Conservation (phyloP, 2,797 vertebrate species). For the Syncerus caffer region DNA sequence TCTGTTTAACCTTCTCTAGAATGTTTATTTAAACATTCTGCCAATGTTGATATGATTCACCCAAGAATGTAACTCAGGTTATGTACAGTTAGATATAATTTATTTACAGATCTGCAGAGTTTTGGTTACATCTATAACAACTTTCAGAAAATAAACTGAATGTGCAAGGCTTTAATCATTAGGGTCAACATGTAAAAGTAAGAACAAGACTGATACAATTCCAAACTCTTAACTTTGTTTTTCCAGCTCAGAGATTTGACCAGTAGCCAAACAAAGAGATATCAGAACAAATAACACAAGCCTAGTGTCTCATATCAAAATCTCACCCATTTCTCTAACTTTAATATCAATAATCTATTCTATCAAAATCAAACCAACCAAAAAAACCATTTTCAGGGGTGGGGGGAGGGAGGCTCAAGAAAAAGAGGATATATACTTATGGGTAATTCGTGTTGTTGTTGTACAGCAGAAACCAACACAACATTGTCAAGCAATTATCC, state of each 20-base stretch:
- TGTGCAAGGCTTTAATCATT: conserved; percentile 50
- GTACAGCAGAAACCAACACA: neutral
- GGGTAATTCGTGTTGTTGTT: neutral
- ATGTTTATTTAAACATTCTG: conserved; percentile 72
- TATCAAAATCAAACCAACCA: neutral
- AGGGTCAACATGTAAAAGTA: conserved; percentile 51
- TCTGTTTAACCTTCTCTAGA: conserved; percentile 56
- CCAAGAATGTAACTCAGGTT: conserved; percentile 73
- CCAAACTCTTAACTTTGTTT: conserved; percentile 39
- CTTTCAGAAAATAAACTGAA: conserved; percentile 66
- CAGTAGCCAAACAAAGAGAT: conserved; percentile 39
- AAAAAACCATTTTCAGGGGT: neutral
- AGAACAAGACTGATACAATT: conserved; percentile 47
- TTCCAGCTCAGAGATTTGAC: conserved; percentile 25
- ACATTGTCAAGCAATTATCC: neutral
- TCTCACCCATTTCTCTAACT: neutral
- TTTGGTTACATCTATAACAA: conserved; percentile 44
- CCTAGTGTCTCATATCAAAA: neutral
- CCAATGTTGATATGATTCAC: conserved; percentile 70
- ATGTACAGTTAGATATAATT: conserved; percentile 62
- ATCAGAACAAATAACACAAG: neutral
- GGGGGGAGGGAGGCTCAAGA: neutral
- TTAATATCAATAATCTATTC: neutral
- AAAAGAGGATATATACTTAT: neutral
- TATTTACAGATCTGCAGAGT: conserved; percentile 66